Percentiles rank a stretch among this genome's conserved stretches.
Conservation (phyloP, 2,797 vertebrate species). For the Lophius americanus region DNA sequence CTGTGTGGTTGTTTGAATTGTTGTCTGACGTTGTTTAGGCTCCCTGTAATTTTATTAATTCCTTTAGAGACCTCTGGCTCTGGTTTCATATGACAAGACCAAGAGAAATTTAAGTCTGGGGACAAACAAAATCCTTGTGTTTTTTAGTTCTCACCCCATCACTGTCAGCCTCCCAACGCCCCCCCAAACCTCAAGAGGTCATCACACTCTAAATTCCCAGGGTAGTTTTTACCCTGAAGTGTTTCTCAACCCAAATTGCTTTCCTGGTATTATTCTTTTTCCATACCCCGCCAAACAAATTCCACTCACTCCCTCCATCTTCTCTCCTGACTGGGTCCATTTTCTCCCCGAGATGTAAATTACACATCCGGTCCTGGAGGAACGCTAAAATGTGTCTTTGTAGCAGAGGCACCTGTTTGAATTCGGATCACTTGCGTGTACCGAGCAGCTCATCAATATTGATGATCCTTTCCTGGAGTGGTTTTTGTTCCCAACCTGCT, state of each 20-base stretch:
- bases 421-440: not conserved
- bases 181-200: constrained; percentile 50
- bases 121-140: constrained; percentile 47
- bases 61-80: constrained; percentile 29
- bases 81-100: constrained; percentile 7
- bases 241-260: constrained; percentile 27
- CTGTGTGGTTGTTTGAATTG: constrained; percentile 50
- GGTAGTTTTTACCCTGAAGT: constrained; percentile 16
- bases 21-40: constrained; percentile 59
- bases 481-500: not conserved
- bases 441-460: not conserved
- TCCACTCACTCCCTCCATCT: not conserved
- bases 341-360: constrained; percentile 8
- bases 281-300: not conserved
- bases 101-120: constrained; percentile 34
- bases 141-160: constrained; percentile 70
- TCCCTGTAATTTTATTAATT: constrained; percentile 47
- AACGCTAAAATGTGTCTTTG: not conserved
- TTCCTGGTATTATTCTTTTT: constrained; percentile 16
- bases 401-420: not conserved
- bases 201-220: constrained; percentile 51
- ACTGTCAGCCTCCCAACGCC: constrained; percentile 39
- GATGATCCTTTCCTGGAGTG: not conserved
- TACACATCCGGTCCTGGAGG: not conserved
- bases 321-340: not conserved